Percentiles rank a stretch among this genome's conserved stretches.
These are phyloP conservation scores for Volucella zonaria DNA, from an alignment of 2,888 invertebrate genomes.

Conservation along the genomic window DNA sequence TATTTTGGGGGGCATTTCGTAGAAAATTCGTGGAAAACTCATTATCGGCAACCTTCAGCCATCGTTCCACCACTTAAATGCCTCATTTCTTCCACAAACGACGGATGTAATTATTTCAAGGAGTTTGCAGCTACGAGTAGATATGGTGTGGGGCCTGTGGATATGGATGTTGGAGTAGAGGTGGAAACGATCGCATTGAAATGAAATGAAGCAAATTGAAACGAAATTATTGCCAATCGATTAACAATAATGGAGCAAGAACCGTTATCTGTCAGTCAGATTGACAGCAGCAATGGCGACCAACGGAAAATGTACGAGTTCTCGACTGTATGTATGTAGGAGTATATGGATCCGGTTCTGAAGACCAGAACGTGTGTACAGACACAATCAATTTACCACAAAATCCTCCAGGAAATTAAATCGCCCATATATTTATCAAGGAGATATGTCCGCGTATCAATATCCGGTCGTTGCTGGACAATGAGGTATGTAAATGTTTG, in stretches of 20 bases:
- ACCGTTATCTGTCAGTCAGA: constrained; percentile 35
- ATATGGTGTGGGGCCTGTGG: too few relatives aligned
- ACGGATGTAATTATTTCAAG: constrained; percentile 45
- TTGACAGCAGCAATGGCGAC: background rate
- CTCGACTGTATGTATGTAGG: background rate
- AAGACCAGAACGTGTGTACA: background rate
- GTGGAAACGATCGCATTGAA: background rate
- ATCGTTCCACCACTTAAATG: constrained; percentile 29
- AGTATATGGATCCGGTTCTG: constrained; percentile 8
- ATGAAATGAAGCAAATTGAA: constrained; percentile 22
- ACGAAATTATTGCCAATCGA: constrained; percentile 47
- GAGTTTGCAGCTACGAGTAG: background rate
- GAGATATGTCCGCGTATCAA: constrained; percentile 62
- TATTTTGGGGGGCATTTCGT: too few relatives aligned
- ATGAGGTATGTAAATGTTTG: constrained; percentile 56
- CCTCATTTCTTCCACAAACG: constrained; percentile 42
- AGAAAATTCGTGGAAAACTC: constrained; percentile 10
- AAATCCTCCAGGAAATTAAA: constrained; percentile 72
- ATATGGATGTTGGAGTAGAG: too few relatives aligned
- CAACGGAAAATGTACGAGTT: constrained; percentile 11
- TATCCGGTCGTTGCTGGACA: constrained; percentile 54
- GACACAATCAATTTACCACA: constrained; percentile 70
- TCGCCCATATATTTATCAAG: constrained; percentile 45
- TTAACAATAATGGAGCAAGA: constrained; percentile 38
- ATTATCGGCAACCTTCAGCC: background rate